phyloP scores from a whole-genome alignment of 1,140 invertebrate species.

The Drosophila pruinosa region DNA sequence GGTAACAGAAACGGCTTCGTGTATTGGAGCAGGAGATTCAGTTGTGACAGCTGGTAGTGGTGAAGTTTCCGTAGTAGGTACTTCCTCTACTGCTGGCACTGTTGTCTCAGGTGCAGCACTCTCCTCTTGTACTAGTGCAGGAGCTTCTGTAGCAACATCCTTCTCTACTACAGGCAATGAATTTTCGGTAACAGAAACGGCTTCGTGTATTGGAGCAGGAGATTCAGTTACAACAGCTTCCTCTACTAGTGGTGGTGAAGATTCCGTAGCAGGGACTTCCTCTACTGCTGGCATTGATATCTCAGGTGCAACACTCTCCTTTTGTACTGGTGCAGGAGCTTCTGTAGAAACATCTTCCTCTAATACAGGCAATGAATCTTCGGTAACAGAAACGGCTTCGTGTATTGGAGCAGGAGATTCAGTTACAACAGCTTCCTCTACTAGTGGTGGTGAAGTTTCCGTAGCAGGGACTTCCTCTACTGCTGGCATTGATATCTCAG shows the following conservation, averaged over 20 bases:
- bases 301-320: no score
- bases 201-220: background rate
- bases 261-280: no score
- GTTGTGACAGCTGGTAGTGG: no score
- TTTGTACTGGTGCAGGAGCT: no score
- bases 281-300: no score
- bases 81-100: background rate
- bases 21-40: no score
- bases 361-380: background rate
- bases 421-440: background rate
- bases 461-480: background rate
- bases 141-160: background rate
- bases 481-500: background rate
- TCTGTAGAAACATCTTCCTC: background rate
- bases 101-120: background rate
- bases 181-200: no score
- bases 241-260: background rate
- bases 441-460: background rate
- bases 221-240: background rate
- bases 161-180: background rate
- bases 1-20: no score
- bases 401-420: background rate
- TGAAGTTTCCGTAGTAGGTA: background rate
- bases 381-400: background rate
- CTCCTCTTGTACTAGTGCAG: background rate